Base-by-base conservation (phyloP, 2,797 vertebrate genomes). In the Acestrorhynchus altus region DNA sequence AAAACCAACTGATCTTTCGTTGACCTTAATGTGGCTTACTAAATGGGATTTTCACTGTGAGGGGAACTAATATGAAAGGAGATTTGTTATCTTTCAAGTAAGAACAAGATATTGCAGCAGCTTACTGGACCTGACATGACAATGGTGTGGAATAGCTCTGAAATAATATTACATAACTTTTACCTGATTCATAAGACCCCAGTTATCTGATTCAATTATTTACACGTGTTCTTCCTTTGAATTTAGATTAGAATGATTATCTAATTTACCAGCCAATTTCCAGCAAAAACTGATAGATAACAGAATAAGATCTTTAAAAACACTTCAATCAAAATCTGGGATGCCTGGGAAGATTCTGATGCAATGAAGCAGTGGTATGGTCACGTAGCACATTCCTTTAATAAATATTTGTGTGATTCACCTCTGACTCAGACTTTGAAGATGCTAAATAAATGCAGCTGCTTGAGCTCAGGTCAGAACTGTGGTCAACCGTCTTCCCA, bases 21-120 rank as follows among this genome's bases (percentile, higher is more conserved):
- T 64, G 81, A 84, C 74, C 80, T 86, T 20, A 84, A 78, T 40
- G 59, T 18, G 16, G 60, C 76, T 83, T 79, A 80, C 80, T 86
- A 87, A 88, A 88, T 73, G 52, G 74, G 87, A 89, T 90, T 89
- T n/a, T 85, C 28, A 31, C 81, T 80, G 66, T 77, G 16, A 67
- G 82, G 72, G 77, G 72, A 81, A 35, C 78, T 22, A 6, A 0
- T 72, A 49, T 76, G 63, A 73, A 79, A 85, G 78, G 49, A 84
- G 83, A 87, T 88, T 85, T 86, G 61, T 49, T 63, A 77, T 84
- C 83, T 88, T 78, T 81, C 24, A 57, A 73, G 74, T 72, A 82
- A 80, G 72, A 79, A 84, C 83, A 83, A 16, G 61, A 65, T 26
- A 61, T 88, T 81, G 31, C 85, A 87, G 78, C 68, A 5, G 79